phyloP scores from a whole-genome alignment of 2,888 invertebrate genomes.

The Zaprionus obscuricornis region DNA sequence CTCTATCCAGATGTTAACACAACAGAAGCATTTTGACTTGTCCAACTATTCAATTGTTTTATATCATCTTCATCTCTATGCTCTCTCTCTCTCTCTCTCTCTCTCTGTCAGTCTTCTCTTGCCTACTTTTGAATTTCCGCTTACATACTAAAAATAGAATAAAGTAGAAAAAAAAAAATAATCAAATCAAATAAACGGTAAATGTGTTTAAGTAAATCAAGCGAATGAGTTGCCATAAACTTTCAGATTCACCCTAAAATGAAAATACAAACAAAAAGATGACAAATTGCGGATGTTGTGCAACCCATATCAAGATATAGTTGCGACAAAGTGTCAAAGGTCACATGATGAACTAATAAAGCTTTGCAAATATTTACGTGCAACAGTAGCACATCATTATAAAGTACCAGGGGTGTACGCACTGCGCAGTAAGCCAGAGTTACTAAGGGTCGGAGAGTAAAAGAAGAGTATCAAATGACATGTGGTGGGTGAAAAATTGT shows the following conservation, averaged over 20 bases:
- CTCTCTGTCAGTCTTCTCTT: too few relatives aligned
- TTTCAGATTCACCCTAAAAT: constrained; percentile 11
- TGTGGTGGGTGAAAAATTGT: constrained; percentile 38
- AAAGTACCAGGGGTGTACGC: not conserved
- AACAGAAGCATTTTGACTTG: constrained; percentile 29
- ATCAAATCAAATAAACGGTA: constrained; percentile 39
- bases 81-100: too few relatives aligned
- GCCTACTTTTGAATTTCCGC: constrained; percentile 25
- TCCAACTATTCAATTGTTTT: constrained; percentile 12
- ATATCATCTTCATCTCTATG: too few relatives aligned
- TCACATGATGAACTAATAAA: constrained; percentile 65
- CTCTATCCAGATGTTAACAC: constrained; percentile 32
- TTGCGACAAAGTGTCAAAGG: constrained; percentile 49
- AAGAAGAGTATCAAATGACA: constrained; percentile 61
- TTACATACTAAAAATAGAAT: constrained; percentile 15
- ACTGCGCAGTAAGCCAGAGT: too few relatives aligned
- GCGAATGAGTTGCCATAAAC: constrained; percentile 47
- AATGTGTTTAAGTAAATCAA: constrained; percentile 55
- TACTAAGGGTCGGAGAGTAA: constrained; percentile 21
- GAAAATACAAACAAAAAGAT: constrained; percentile 12
- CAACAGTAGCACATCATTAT: constrained; percentile 45
- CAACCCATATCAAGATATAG: constrained; percentile 1
- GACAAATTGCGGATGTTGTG: constrained; percentile 47
- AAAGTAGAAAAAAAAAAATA: not conserved
- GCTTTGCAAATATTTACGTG: constrained; percentile 65